Percentiles rank a stretch among this genome's conserved stretches.
phyloP scores from a whole-genome alignment of 2,888 invertebrate species.

The Thymelicus sylvestris region DNA sequence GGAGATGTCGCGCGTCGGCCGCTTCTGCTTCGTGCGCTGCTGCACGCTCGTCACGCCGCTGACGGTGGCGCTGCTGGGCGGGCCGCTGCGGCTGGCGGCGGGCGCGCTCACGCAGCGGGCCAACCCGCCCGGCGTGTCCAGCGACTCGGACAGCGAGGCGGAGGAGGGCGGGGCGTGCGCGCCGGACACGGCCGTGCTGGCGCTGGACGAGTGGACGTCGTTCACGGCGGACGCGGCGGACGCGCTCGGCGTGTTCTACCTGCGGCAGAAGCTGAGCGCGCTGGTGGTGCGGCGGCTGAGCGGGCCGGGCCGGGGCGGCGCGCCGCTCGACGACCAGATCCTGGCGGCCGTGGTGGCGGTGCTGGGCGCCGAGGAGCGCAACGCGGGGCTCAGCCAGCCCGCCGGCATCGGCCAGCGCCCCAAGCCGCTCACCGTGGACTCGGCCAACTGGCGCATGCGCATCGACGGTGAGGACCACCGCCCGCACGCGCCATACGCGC shows the following conservation, averaged over 20 bases:
- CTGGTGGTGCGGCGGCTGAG: constrained; percentile 86
- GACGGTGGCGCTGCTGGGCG: constrained; percentile 91
- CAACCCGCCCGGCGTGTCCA: constrained; percentile 75
- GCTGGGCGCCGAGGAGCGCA: constrained; percentile 89
- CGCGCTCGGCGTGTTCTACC: constrained; percentile 86
- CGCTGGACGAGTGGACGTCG: constrained; percentile 90
- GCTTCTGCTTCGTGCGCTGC: constrained; percentile 89
- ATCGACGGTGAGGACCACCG: constrained; percentile 58
- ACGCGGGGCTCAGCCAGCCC: constrained; percentile 88
- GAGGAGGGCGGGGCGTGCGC: constrained; percentile 65
- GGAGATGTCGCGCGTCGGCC: constrained; percentile 90
- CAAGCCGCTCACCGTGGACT: constrained; percentile 86
- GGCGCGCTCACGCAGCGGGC: constrained; percentile 74
- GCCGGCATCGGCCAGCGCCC: constrained; percentile 91
- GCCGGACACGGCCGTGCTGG: constrained; percentile 76
- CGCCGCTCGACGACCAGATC: constrained; percentile 87
- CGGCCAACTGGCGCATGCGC: constrained; percentile 73
- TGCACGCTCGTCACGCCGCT: constrained; percentile 93
- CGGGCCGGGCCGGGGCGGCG: constrained; percentile 83
- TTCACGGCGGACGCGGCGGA: constrained; percentile 89
- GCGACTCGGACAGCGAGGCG: constrained; percentile 77
- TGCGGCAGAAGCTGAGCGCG: constrained; percentile 90
- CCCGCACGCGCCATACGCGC: too few relatives aligned
- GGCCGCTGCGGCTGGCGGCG: constrained; percentile 86
- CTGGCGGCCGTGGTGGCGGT: constrained; percentile 87